phyloP scores from a whole-genome alignment of 2,797 vertebrate genomes.

The Pyrocephalus nanus region DNA sequence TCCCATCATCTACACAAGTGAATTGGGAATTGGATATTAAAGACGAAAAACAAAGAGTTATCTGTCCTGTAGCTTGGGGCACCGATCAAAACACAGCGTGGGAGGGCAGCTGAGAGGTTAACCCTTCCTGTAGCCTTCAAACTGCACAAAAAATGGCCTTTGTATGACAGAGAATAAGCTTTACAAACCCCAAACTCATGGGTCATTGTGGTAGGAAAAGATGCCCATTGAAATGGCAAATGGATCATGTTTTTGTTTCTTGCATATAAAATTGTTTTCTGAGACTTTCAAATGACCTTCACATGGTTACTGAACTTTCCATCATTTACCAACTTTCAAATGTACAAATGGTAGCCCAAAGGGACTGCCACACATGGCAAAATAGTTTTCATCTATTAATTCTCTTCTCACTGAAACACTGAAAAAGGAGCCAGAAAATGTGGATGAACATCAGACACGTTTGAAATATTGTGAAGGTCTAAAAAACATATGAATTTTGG shows the following conservation, averaged over 20 bases:
- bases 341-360: not conserved
- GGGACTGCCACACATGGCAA: not conserved
- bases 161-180: constrained; percentile 51
- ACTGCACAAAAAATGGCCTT: constrained; percentile 38
- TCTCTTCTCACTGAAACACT: not conserved
- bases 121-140: constrained; percentile 49
- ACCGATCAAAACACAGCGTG: constrained; percentile 86
- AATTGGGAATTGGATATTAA: constrained; percentile 83
- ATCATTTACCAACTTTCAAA: constrained; percentile 43
- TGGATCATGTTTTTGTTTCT: constrained; percentile 49
- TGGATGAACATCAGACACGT: not conserved
- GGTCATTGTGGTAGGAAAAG: constrained; percentile 49
- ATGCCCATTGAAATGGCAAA: constrained; percentile 23
- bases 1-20: constrained; percentile 87
- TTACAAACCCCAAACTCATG: constrained; percentile 49
- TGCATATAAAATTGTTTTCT: constrained; percentile 60
- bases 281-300: constrained; percentile 45
- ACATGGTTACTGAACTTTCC: not conserved
- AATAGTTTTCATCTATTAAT: not conserved
- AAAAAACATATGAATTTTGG: not conserved
- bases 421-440: not conserved
- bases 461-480: not conserved
- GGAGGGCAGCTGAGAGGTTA: constrained; percentile 68
- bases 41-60: constrained; percentile 86
- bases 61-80: constrained; percentile 82